A percentile compares a stretch with the other conserved stretches of the same genome.
Conservation (phyloP, 2,113 vertebrate genomes). For the Carassius auratus region DNA sequence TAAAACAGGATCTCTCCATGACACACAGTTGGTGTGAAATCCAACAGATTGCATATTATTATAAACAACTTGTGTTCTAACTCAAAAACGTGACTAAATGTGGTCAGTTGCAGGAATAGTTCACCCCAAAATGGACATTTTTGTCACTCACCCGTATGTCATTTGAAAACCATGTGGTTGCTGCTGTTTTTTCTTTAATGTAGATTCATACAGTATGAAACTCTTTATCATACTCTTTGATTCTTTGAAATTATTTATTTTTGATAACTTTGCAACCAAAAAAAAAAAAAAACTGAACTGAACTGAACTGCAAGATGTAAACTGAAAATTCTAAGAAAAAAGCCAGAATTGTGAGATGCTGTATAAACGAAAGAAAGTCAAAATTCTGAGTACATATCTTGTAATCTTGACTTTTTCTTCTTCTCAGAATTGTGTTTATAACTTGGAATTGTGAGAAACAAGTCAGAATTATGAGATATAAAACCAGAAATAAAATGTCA, state of each 20-base stretch:
- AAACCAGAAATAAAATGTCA: too few species aligned
- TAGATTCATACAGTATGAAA: background rate
- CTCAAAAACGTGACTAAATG: background rate
- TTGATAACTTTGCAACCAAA: background rate
- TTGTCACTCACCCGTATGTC: background rate
- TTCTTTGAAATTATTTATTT: background rate
- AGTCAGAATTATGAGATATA: too few species aligned
- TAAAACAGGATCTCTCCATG: conserved; percentile 4
- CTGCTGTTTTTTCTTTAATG: background rate
- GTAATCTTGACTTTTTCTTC: too few species aligned
- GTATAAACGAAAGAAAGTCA: too few species aligned
- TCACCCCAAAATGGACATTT: background rate
- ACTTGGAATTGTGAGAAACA: too few species aligned
- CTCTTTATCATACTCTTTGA: background rate
- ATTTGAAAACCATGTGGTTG: background rate
- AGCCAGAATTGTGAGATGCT: too few species aligned
- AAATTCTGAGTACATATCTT: too few species aligned
- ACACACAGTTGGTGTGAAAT: conserved; percentile 8
- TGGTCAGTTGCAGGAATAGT: background rate
- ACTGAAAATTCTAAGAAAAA: too few species aligned
- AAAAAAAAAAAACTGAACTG: too few species aligned
- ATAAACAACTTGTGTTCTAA: background rate
- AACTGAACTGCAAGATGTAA: too few species aligned
- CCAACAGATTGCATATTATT: conserved; percentile 8
- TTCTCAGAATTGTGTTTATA: too few species aligned